Evolutionary conservation across 1,140 invertebrate species (phyloP).

Genomic region (Ips nitidus): DNA sequence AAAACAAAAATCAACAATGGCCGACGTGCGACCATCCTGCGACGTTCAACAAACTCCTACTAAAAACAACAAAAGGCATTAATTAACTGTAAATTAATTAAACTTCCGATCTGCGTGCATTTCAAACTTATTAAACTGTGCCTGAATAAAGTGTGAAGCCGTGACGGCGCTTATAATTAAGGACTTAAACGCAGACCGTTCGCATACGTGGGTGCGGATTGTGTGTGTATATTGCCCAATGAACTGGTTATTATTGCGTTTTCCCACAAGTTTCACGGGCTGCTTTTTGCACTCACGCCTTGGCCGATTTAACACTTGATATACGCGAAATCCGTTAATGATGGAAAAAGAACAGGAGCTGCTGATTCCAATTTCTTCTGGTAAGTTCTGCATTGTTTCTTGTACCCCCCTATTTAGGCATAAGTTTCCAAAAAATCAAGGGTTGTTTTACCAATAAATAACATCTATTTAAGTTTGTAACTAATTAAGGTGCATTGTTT

Average conservation of each 20-base stretch:
- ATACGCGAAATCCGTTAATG: background rate
- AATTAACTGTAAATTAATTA: too few species aligned
- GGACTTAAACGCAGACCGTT: background rate
- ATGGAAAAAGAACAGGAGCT: conserved; percentile 44
- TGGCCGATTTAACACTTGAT: background rate
- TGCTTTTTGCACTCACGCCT: background rate
- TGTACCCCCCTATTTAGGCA: background rate
- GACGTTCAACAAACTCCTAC: too few species aligned
- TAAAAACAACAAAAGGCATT: too few species aligned
- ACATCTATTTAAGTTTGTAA: background rate
- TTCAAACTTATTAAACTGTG: too few species aligned
- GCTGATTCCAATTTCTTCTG: conserved; percentile 43
- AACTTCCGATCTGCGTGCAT: too few species aligned
- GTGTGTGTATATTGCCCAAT: conserved; percentile 14
- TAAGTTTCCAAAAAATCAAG: background rate
- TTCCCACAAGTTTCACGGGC: conserved; percentile 7
- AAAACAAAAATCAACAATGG: background rate
- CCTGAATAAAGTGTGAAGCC: too few species aligned
- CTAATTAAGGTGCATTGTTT: background rate
- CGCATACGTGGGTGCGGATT: background rate
- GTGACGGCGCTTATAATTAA: too few species aligned
- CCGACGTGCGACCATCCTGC: background rate
- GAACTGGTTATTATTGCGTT: conserved; percentile 1
- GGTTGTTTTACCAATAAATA: background rate
- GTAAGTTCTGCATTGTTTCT: conserved; percentile 13